These are phyloP conservation scores for Hyaena hyaena DNA, from an alignment of 2,113 vertebrate genomes.

Conservation along the genomic window DNA sequence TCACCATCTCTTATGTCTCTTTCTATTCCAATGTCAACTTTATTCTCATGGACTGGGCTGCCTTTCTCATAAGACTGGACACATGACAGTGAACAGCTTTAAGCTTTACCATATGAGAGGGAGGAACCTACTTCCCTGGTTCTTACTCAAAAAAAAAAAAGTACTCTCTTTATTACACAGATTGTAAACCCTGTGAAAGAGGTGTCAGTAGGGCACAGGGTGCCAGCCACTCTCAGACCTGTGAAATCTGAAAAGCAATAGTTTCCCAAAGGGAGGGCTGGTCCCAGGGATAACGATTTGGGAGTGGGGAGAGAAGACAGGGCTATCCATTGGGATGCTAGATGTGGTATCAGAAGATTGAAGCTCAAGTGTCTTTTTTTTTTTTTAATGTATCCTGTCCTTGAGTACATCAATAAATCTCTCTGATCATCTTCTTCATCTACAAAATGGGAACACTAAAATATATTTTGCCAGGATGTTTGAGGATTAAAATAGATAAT, in stretches of 20 bases:
- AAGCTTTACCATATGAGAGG: not conserved
- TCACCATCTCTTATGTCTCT: not conserved
- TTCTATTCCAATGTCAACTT: not conserved
- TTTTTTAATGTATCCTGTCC: not conserved
- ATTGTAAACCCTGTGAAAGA: not conserved
- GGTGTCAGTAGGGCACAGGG: not conserved
- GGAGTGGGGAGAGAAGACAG: not conserved
- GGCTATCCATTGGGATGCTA: not conserved
- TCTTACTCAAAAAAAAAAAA: not conserved
- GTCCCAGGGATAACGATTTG: not conserved
- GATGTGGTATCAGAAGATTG: not conserved
- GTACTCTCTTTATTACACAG: not conserved
- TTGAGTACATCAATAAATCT: not conserved
- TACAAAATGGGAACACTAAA: not conserved
- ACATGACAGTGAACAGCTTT: not conserved
- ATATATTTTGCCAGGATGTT: not conserved
- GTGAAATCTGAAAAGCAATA: not conserved
- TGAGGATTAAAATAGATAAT: constrained; percentile 37
- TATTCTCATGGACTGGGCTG: not conserved
- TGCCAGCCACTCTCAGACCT: not conserved
- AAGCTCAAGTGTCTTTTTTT: not conserved
- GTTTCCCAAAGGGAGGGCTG: not conserved
- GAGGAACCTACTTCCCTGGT: not conserved
- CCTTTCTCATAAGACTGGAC: not conserved
- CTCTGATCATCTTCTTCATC: constrained; percentile 1